Percentiles rank a stretch among this genome's conserved stretches.
Evolutionary conservation across 2,113 vertebrate genomes (phyloP).

Genomic region (Macquaria australasica): DNA sequence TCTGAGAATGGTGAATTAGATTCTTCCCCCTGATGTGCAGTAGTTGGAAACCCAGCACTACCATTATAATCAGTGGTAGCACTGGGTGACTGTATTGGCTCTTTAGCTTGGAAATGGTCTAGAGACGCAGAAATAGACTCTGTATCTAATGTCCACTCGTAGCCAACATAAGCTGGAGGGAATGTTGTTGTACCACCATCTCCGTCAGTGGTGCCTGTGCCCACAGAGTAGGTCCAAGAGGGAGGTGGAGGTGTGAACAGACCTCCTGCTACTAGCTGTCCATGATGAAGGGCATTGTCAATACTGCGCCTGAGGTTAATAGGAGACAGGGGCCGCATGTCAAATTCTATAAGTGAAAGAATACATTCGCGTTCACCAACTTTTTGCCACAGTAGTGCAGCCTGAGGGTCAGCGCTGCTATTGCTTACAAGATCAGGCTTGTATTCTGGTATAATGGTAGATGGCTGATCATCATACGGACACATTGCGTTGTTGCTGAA

Average conservation of each 20-base stretch:
- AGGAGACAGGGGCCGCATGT: constrained; percentile 89
- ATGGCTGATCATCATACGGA: constrained; percentile 77
- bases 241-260: constrained; percentile 86
- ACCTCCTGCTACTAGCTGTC: constrained; percentile 83
- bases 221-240: constrained; percentile 65
- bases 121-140: constrained; percentile 84
- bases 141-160: constrained; percentile 75
- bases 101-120: constrained; percentile 84
- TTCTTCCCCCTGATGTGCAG: constrained; percentile 33
- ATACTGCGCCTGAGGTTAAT: constrained; percentile 91
- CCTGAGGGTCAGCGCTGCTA: constrained; percentile 59
- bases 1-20: constrained; percentile 67
- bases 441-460: constrained; percentile 52
- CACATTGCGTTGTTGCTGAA: constrained; percentile 84
- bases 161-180: constrained; percentile 52
- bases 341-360: constrained; percentile 88
- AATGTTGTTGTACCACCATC: constrained; percentile 8
- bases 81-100: constrained; percentile 45
- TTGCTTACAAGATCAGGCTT: constrained; percentile 46
- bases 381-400: constrained; percentile 74
- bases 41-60: constrained; percentile 26
- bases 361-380: constrained; percentile 80
- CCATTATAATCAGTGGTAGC: constrained; percentile 32
- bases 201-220: constrained; percentile 22
- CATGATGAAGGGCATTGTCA: constrained; percentile 88